Base-by-base conservation (phyloP, 2,113 vertebrate species). In the Amazona guildingii region DNA sequence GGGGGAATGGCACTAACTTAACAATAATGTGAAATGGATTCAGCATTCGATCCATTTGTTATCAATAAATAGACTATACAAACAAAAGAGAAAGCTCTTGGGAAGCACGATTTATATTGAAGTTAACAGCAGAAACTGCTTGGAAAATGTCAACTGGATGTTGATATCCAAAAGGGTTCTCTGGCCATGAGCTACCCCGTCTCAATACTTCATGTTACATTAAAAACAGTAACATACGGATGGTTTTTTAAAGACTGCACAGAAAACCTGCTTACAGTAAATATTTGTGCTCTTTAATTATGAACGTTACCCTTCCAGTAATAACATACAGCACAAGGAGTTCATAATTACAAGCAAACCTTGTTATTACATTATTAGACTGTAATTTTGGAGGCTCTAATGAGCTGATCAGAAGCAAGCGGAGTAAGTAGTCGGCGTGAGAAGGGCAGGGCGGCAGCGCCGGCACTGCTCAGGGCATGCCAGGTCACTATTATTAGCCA, bases 401-500 rank as follows among this genome's bases (percentile, higher is more conserved):
- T 66, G 95, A 95, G 95, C 92, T 88, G 85, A 54, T 61, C 89
- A 84, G 75, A 96, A 96, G 96, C 85, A 88, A 27, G 68, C 31
- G 0, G 86, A 28, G 10, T 20, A 52, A 88, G 94, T 87, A 49
- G 83, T 7, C 51, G 13, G 92, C 49, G 23, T 75, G 88, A 94
- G 96, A 55, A 91, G 74, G 63, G 80, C 94, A 94, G 91, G 95
- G 87, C 62, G 9, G 95, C 94, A 97, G 81, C 6, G 49, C 77
- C 31, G 25, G 79, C 95, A 48, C 88, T 33, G 43, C 91, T 13
- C 57, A 13, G 92, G 90, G 76, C 96, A 96, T 63, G 18, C 81
- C 78, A 90, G 93, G 91, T 90, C 96, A 96, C 97, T 98, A 98
- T 98, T 97, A 97, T 98, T 98, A 98, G 98, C 95, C 61, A 72